phyloP scores from a whole-genome alignment of 2,113 vertebrate genomes.

The Thomomys bottae region DNA sequence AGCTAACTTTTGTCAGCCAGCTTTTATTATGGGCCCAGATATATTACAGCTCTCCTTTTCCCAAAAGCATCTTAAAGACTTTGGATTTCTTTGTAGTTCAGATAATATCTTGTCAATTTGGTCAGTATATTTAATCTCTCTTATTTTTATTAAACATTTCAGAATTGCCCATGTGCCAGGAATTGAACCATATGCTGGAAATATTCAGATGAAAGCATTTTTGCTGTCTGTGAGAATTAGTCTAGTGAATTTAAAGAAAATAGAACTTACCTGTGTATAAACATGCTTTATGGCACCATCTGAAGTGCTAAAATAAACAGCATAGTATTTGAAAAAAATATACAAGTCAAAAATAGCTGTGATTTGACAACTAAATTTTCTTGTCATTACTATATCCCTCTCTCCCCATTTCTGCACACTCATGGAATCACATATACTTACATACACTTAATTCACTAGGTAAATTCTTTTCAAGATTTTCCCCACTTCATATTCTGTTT shows the following conservation, averaged over 20 bases:
- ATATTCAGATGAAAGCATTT: background rate
- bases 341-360: background rate
- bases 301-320: background rate
- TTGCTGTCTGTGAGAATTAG: background rate
- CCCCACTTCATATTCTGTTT: background rate
- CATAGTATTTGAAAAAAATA: slow-evolving; percentile 12
- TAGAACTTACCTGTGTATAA: background rate
- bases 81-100: slow-evolving; percentile 29
- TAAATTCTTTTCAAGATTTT: background rate
- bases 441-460: background rate
- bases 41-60: background rate
- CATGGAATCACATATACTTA: background rate
- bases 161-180: background rate
- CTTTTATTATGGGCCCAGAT: slow-evolving; percentile 44
- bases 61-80: slow-evolving; percentile 22
- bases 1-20: slow-evolving; percentile 5
- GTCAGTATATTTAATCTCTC: background rate
- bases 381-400: background rate
- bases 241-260: slow-evolving; percentile 20
- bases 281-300: background rate
- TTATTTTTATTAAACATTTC: slow-evolving; percentile 1
- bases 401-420: background rate
- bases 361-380: background rate
- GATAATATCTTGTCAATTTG: background rate
- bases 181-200: background rate